Evolutionary conservation across 2,888 invertebrate genomes (phyloP), one percentile per base, ranked within the genome.

Genomic region (Lymantria monacha): DNA sequence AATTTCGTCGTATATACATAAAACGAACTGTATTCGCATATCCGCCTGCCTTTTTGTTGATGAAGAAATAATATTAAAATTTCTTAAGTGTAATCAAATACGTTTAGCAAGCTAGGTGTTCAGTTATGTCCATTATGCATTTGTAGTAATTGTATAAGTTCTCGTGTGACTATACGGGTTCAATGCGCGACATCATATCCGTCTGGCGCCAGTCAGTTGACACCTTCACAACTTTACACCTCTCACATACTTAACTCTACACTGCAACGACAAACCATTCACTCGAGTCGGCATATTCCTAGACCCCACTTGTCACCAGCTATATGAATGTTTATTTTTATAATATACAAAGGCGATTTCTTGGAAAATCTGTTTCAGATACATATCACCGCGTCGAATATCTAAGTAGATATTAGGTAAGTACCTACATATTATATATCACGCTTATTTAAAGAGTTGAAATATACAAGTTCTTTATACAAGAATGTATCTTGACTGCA

Each of bases 201-300:
- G 65, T 59, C 69, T 76, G 87, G 87, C 87, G 87, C 86, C 87
- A 73, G 83, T 71, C 69, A 83, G 70, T 64, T 76, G 84, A 85
- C 84, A 85, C 84, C 77, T 66, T 62, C 13, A 48, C 41, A 48
- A 48, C 12, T 48, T 48, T 22, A 48, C 52, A 47, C 47, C 40
- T 44, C 42, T 31, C 36, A 51, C 33, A 37, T 51, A 51, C 44
- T 37, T 30, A 38, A 38, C 22, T 44, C 2, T 22, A 43, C 40
- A 51, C 40, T 46, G 44, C 37, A n/a, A 33, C 36, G n/a, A 41
- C 14, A 40, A 43, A 12, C 14, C 30, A 42, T 53, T 53, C 43
- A 43, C 42, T n/a, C 30, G 49, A 46, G 15, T 48, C 54, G 43
- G 45, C 50, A 30, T 51, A 48, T 62, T 66, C 52, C 52, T 56